Conservation (phyloP, 2,888 invertebrate genomes). For the Epirrita christyi region DNA sequence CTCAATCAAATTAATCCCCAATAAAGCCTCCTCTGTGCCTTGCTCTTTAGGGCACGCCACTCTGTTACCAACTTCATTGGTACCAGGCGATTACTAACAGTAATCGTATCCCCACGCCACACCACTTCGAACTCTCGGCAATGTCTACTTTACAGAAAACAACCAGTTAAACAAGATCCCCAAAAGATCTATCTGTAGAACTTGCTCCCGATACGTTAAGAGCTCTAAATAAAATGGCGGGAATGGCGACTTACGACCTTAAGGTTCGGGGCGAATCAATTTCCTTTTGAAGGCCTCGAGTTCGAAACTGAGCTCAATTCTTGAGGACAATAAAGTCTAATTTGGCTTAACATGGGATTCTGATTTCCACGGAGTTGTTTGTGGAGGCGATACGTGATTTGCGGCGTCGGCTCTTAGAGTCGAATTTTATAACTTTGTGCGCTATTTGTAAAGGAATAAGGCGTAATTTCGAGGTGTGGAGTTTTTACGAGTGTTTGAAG, state of each 20-base stretch:
- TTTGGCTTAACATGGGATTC: constrained; percentile 57
- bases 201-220: constrained; percentile 33
- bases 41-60: constrained; percentile 54
- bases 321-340: constrained; percentile 61
- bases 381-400: constrained; percentile 79
- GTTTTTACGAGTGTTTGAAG: constrained; percentile 44
- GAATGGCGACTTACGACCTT: constrained; percentile 61
- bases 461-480: constrained; percentile 45
- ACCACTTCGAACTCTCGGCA: constrained; percentile 52
- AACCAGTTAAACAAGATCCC: constrained; percentile 52
- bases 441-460: constrained; percentile 50
- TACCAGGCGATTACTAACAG: constrained; percentile 79
- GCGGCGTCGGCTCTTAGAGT: constrained; percentile 64
- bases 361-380: constrained; percentile 67
- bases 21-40: constrained; percentile 42
- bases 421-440: constrained; percentile 50
- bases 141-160: constrained; percentile 49
- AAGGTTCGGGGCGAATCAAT: constrained; percentile 74
- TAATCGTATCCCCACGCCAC: constrained; percentile 75
- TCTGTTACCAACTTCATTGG: constrained; percentile 77
- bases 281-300: constrained; percentile 67
- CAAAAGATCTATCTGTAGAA: constrained; percentile 36
- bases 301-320: constrained; percentile 53
- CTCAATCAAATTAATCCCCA: constrained; percentile 27
- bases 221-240: constrained; percentile 39